Evolutionary conservation across 1,140 invertebrate genomes (phyloP), one percentile per base, ranked within the genome.

Genomic region (Trichonephila clavipes): DNA sequence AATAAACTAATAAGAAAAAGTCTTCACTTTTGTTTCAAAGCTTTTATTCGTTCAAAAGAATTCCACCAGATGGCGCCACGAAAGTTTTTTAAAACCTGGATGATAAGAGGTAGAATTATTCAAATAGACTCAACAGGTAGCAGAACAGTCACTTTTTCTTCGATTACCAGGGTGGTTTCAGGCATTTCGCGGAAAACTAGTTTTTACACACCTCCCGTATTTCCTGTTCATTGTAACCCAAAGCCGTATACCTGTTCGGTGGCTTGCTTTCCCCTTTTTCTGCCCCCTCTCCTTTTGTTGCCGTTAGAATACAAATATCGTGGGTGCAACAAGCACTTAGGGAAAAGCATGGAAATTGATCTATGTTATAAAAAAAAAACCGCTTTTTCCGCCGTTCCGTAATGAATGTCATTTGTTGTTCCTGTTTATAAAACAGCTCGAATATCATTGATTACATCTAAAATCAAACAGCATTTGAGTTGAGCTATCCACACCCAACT

Each of bases 141-240:
- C 69, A 59, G 2, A 19, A 28, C 72, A n/a, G 69, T 21, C 69
- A 90, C 89, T 72, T 82, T 82, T 40, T 40, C 34, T 40, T 90
- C 44, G 18, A 58, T 85, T 58, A 58, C 51, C 83, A n/a, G 91
- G 91, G 82, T 87, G 83, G 91, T 59, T 92, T 85, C 44, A 87
- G 62, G 83, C 83, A 87, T 72, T 85, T 91, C 77, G 16, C n/a
- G 19, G 82, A 91, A 85, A 92, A 92, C 91, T 66, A 66, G 91
- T 92, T 90, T 90, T 85, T 92, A 69, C 83, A 87, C 83, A 86
- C 82, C 83, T 87, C 91, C 91, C 91, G 58, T 92, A 87, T 92
- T 92, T 92, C 91, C 91, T 92, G 91, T 92, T 92, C 91, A 92
- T 92, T 92, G 91, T 92, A 64, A 58, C 83, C 51, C 21, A 85